phyloP scores from a whole-genome alignment of 2,888 invertebrate species.

The Pristionchus arcanus region DNA sequence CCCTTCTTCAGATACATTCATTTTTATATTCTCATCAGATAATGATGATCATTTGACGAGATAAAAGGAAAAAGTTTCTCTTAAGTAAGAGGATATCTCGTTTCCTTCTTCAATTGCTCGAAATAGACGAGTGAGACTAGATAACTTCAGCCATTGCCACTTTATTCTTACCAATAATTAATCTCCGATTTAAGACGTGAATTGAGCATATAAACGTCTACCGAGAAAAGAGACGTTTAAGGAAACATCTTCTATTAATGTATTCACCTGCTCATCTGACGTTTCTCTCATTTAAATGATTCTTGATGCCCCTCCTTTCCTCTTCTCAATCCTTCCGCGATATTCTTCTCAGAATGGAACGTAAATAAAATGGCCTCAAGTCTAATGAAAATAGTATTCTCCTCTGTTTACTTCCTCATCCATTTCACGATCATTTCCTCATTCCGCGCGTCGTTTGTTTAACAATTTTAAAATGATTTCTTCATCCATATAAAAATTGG shows the following conservation, averaged over 20 bases:
- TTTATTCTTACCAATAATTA: background rate
- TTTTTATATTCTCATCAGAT: too few relatives aligned
- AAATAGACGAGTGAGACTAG: background rate
- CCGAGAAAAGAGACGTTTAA: too few relatives aligned
- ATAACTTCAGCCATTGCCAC: background rate
- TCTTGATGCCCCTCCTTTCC: background rate
- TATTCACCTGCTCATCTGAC: background rate
- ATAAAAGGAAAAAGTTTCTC: too few relatives aligned
- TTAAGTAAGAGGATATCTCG: background rate
- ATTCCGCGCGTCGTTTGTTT: background rate
- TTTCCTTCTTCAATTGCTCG: background rate
- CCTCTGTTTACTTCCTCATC: background rate
- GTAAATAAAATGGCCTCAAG: background rate
- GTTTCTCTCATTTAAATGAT: background rate
- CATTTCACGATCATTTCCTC: background rate
- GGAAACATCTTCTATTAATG: background rate
- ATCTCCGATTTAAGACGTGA: background rate
- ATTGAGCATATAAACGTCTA: background rate
- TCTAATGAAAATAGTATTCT: conserved; percentile 16
- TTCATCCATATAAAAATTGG: background rate
- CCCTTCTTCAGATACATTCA: too few relatives aligned
- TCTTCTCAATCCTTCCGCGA: background rate
- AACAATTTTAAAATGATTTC: background rate
- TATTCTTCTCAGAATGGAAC: background rate
- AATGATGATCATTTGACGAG: too few relatives aligned